A percentile compares a stretch with the other conserved stretches of the same genome.
These are phyloP conservation scores for Acanthochromis polyacanthus DNA, from an alignment of 2,113 vertebrate genomes.

Conservation along the genomic window DNA sequence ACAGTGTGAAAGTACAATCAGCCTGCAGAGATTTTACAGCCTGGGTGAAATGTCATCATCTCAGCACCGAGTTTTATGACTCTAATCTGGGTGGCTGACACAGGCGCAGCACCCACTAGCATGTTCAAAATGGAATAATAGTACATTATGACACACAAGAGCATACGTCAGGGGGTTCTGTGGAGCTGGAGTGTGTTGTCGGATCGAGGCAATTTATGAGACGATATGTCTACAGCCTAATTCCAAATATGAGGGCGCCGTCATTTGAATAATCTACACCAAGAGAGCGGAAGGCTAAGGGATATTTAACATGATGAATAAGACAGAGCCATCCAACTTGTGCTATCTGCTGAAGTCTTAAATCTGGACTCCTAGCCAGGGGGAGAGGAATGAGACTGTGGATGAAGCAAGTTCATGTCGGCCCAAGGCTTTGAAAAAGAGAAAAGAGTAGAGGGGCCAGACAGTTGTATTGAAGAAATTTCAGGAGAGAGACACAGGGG, in stretches of 20 bases:
- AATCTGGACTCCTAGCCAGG: constrained; percentile 53
- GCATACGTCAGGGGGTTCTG: constrained; percentile 66
- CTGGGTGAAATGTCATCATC: constrained; percentile 74
- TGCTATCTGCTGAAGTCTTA: constrained; percentile 64
- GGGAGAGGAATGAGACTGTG: constrained; percentile 5
- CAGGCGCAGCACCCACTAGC: constrained; percentile 55
- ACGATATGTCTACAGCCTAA: constrained; percentile 64
- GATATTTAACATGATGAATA: constrained; percentile 77
- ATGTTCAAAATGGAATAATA: constrained; percentile 76
- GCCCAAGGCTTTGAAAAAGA: constrained; percentile 17
- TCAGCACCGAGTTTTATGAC: constrained; percentile 70
- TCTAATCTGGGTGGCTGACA: constrained; percentile 74
- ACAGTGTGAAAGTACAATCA: constrained; percentile 56
- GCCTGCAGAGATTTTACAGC: constrained; percentile 72
- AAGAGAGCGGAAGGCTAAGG: constrained; percentile 54
- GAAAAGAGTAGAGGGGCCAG: constrained; percentile 21
- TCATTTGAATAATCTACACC: constrained; percentile 76
- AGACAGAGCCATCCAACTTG: constrained; percentile 46
- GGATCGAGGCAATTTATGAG: constrained; percentile 68
- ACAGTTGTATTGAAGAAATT: constrained; percentile 34
- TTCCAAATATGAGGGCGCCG: constrained; percentile 69
- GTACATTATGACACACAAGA: constrained; percentile 69
- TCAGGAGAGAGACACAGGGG: constrained; percentile 43
- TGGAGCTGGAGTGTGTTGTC: constrained; percentile 53
- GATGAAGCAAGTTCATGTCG: constrained; percentile 23